These are phyloP conservation scores for Lithobates pipiens DNA, from an alignment of 2,797 vertebrate species.

Conservation along the genomic window DNA sequence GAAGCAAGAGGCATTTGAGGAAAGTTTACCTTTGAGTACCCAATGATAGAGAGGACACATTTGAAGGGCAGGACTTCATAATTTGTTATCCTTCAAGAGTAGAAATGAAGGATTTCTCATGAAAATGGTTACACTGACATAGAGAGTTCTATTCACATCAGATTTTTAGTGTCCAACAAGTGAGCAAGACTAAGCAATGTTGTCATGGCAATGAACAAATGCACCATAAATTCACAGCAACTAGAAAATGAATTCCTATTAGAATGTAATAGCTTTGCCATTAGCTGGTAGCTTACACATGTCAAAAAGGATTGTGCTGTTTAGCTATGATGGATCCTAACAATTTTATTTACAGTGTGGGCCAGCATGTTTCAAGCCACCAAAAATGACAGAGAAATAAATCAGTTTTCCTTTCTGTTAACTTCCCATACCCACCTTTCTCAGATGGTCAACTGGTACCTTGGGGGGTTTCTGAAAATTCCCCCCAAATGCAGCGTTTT, in stretches of 20 bases:
- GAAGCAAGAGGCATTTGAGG: no score
- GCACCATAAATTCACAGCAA: slow-evolving; percentile 30
- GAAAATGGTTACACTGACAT: background rate
- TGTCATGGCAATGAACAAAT: slow-evolving; percentile 51
- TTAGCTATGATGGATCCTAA: slow-evolving; percentile 20
- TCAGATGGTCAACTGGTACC: background rate
- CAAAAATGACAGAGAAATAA: background rate
- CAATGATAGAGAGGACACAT: no score
- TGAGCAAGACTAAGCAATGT: slow-evolving; percentile 27
- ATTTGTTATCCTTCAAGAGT: no score
- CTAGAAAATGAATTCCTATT: slow-evolving; percentile 26
- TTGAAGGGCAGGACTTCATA: no score
- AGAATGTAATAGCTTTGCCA: slow-evolving; percentile 33
- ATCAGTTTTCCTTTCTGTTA: background rate
- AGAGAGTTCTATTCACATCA: background rate
- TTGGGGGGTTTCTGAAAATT: background rate
- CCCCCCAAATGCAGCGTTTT: background rate
- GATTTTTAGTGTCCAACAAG: slow-evolving; percentile 22
- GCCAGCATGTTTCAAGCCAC: background rate
- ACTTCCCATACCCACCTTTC: background rate
- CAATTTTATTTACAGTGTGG: background rate
- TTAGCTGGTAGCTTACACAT: slow-evolving; percentile 46
- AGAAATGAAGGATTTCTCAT: background rate
- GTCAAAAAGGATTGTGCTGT: slow-evolving; percentile 40
- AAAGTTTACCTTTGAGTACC: no score